Base-by-base conservation (phyloP, 2,113 vertebrate species). In the Seriola quinqueradiata region DNA sequence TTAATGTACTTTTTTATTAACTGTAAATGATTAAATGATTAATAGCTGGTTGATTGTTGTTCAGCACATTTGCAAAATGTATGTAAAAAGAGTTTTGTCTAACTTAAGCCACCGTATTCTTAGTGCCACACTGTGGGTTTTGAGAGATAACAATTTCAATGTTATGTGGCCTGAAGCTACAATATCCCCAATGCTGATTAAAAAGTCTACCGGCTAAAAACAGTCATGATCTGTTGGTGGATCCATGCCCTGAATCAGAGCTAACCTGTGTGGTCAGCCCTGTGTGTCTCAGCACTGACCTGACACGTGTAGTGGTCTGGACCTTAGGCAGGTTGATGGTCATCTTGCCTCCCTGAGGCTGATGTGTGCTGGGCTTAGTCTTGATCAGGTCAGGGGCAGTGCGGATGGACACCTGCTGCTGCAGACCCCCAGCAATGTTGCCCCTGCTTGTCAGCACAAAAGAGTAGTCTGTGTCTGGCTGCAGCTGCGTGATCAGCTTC, bases 331-430 rank as follows among this genome's bases (percentile, higher is more conserved):
- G 95, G 68, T 94, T 92, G 67, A 99, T 94, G 0, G 96, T 96
- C 86, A 98, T 97, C 87, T 95, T 96, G 83, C 97, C 97, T 16
- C 92, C 92, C 0, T 97, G 95, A 60, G 97, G 95, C 59, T 97
- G 96, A 71, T 96, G 97, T 23, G 96, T 95, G 55, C 92, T 95
- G 0, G 98, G 98, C 77, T 98, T 98, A 89, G 95, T 96, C 1
- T 96, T 95, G 90, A 99, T 94, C 86, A 99, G 95, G 42, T 99
- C 97, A 0, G 98, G 98, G 52, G 98, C 97, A 0, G 98, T 99
- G 83, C 97, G 97, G 92, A 99, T 99, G 64, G 98, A 99, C 92
- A 99, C 98, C 4, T 98, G 97, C 91, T 99, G 98, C 93, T 99
- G 98, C 21, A 99, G 96, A 21, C 98, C 98, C 0, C 98, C 98